A percentile compares a stretch with the other conserved stretches of the same genome.
Evolutionary conservation across 2,797 vertebrate species (phyloP).

Genomic region (Lutra lutra): DNA sequence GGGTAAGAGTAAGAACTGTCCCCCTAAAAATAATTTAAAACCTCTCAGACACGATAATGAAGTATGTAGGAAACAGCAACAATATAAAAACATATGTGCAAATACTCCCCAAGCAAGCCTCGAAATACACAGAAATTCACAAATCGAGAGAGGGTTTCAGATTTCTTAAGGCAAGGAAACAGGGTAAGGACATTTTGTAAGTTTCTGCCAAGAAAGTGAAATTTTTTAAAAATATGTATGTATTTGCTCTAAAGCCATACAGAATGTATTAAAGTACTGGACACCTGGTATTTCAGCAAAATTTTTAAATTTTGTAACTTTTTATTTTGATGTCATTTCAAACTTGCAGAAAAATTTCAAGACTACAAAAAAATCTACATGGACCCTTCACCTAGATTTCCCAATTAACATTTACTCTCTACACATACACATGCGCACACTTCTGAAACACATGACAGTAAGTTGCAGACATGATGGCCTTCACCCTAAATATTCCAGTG

Average conservation of each 20-base stretch:
- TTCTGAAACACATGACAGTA: not conserved
- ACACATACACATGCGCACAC: not conserved
- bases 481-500: constrained; percentile 28
- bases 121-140: not conserved
- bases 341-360: not conserved
- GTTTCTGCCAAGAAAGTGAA: not conserved
- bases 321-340: constrained; percentile 15
- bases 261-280: not conserved
- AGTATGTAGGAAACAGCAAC: not conserved
- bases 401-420: not conserved
- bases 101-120: not conserved
- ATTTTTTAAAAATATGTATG: not conserved
- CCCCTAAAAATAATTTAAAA: not conserved
- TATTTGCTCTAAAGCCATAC: not conserved
- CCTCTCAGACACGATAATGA: not conserved
- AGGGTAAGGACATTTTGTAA: not conserved
- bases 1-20: not conserved
- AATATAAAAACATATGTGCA: not conserved
- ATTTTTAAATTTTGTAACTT: not conserved
- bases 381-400: not conserved
- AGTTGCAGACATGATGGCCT: not conserved
- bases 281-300: not conserved
- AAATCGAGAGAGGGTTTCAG: not conserved
- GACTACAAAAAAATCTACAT: not conserved
- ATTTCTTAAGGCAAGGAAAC: not conserved